Conservation (phyloP, 2,113 vertebrate species). For the Callipepla squamata region DNA sequence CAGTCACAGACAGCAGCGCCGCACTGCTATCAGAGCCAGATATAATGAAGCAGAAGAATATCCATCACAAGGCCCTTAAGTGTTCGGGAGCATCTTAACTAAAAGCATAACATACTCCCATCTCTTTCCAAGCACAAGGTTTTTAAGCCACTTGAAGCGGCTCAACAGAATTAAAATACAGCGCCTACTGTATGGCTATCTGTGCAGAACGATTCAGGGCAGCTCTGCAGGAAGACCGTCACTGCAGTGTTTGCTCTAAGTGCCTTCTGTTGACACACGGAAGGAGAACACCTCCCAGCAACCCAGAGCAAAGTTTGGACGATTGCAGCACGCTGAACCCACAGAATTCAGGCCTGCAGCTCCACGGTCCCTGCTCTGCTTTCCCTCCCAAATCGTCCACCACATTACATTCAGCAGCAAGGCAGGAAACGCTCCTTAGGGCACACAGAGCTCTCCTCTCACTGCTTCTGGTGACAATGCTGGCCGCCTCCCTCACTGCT, state of each 20-base stretch:
- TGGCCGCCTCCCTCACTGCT: neutral
- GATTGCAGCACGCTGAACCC: neutral
- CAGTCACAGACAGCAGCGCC: neutral
- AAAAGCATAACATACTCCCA: neutral
- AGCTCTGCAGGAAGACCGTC: neutral
- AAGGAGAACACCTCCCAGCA: neutral
- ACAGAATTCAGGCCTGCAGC: neutral
- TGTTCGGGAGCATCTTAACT: neutral
- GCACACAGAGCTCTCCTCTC: neutral
- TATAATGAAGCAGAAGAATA: neutral
- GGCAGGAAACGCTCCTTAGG: neutral
- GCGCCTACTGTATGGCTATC: neutral
- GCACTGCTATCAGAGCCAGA: neutral
- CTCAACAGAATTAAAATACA: neutral
- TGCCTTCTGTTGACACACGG: neutral
- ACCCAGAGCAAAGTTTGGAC: neutral
- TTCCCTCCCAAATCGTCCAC: neutral
- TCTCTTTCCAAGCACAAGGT: neutral
- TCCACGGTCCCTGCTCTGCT: neutral
- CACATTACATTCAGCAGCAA: neutral
- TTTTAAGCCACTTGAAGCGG: neutral
- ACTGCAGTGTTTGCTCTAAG: neutral
- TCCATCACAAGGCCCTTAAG: neutral
- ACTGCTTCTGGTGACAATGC: neutral
- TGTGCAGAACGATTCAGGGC: neutral